Base-by-base conservation (phyloP, 23 tunicate species). In the Styela plicata region DNA sequence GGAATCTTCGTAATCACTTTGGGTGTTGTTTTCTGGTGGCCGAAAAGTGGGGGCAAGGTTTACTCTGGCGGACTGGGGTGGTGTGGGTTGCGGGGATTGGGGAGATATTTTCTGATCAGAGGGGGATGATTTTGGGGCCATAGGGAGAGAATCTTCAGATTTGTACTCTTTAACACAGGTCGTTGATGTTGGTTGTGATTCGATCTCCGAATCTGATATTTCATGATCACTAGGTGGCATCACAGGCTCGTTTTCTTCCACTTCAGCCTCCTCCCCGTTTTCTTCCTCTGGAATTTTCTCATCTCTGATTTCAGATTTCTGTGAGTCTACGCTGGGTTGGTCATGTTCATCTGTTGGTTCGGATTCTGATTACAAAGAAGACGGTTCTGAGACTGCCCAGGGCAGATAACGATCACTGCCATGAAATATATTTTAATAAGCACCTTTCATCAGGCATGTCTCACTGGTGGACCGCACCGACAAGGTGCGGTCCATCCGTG, bases 181-280 rank as follows among this genome's bases (percentile, higher is more conserved):
- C 31, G 31, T 18, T 27, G 70, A 65, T 7, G 29, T 18, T 65
- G 70, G 70, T 18, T 65, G 70, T 3, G 70, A 65, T 24, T 65
- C 70, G 7, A 24, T 30, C 52, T 73, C 78, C 10, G 28, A 26
- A 22, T 73, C 78, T 16, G 36, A 33, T 22, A 5, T n/a, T n/a
- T 73, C 78, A n/a, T 22, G 18, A 19, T 73, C 44, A 44, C 57
- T 44, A 44, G 57, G 57, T 44, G 57, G 57, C 57, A 44, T 44
- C 57, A 13, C 57, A 5, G 57, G 57, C 13, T 44, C 57, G 7
- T 44, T 44, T 73, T 73, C 78, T 33, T 31, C 44, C 28, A 3
- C 78, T 25, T 73, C 52, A 25, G 7, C 25, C 78, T 73, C 52
- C 3, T 30, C 24, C 28, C 19, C 78, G 24, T 73, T n/a, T 24